Percentiles rank a stretch among this genome's conserved stretches.
Conservation (phyloP, 1,140 invertebrate species). For the Solen grandis region DNA sequence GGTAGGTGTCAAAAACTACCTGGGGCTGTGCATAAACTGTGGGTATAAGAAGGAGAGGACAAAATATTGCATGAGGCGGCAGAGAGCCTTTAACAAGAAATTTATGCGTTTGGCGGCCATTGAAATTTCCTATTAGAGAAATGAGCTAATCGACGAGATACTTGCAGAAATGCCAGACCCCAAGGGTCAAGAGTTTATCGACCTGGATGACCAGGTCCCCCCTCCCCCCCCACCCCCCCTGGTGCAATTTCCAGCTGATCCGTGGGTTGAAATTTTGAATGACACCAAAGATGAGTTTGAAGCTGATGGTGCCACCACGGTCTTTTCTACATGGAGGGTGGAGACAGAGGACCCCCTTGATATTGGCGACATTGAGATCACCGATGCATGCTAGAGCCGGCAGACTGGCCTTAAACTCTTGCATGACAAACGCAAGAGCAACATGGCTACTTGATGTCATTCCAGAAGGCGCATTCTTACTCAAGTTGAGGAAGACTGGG, state of each 20-base stretch:
- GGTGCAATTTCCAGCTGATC: not conserved
- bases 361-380: constrained; percentile 9
- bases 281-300: constrained; percentile 9
- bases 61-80: not conserved
- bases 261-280: not conserved
- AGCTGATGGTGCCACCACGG: too few relatives aligned
- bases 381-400: not conserved
- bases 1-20: not conserved
- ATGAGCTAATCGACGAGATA: too few relatives aligned
- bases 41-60: not conserved
- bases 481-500: constrained; percentile 5
- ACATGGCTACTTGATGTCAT: too few relatives aligned
- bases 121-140: not conserved
- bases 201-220: too few relatives aligned
- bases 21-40: not conserved
- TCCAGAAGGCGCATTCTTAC: not conserved
- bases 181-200: not conserved
- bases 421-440: constrained; percentile 7
- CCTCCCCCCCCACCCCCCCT: not conserved
- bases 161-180: not conserved
- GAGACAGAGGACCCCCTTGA: too few relatives aligned
- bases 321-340: too few relatives aligned
- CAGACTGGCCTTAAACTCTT: not conserved
- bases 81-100: not conserved
- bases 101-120: not conserved